phyloP scores from a whole-genome alignment of 2,797 vertebrate species.

The Acanthurus tractus region DNA sequence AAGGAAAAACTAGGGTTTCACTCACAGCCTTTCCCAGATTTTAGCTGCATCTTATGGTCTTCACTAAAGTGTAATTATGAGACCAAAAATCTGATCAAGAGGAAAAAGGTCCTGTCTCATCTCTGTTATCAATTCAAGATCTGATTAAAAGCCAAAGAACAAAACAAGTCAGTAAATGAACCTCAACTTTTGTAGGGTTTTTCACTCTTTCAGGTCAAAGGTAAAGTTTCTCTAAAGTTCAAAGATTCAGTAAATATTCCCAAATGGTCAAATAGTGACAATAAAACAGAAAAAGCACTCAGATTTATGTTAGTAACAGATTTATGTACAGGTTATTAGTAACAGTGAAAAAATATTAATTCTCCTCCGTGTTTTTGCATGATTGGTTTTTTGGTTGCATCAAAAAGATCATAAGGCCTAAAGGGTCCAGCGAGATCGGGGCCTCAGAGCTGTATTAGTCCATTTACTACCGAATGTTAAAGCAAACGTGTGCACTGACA shows the following conservation, averaged over 20 bases:
- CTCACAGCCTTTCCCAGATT: conserved; percentile 1
- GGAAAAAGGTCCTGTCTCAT: background rate
- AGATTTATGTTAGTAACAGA: conserved; percentile 10
- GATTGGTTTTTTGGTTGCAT: background rate
- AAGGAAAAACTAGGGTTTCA: too few relatives aligned
- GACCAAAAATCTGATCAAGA: background rate
- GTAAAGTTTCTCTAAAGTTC: too few relatives aligned
- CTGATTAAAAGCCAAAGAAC: background rate
- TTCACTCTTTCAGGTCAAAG: background rate
- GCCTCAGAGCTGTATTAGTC: conserved; percentile 25
- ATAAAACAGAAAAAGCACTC: conserved; percentile 11
- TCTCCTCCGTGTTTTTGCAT: background rate
- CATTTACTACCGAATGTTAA: conserved; percentile 37
- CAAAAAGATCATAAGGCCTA: conserved; percentile 22
- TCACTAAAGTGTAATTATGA: background rate
- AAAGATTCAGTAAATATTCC: too few relatives aligned
- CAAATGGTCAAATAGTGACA: conserved; percentile 42
- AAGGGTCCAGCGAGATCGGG: conserved; percentile 43
- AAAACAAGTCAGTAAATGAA: background rate
- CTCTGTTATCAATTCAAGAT: background rate
- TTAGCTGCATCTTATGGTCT: conserved; percentile 5
- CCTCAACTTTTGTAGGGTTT: background rate
- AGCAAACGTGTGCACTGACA: conserved; percentile 46
- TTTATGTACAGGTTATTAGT: background rate
- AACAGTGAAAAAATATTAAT: background rate